These are phyloP conservation scores for Chalcosyrphus nemorum DNA, from an alignment of 2,888 invertebrate species.

Conservation along the genomic window DNA sequence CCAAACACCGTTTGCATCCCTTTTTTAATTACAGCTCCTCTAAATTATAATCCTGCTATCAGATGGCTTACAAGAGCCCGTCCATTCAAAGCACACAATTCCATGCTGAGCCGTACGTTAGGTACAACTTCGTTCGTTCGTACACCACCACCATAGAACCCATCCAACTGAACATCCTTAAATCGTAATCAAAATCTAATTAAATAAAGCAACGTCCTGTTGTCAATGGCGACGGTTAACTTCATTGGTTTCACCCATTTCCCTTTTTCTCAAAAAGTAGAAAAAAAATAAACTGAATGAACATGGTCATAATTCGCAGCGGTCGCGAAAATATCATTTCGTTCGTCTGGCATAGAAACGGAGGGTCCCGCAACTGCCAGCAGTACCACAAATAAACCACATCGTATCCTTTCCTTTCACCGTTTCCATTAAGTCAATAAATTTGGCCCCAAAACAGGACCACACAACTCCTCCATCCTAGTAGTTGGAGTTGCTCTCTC, in stretches of 20 bases:
- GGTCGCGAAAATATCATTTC: conserved; percentile 33
- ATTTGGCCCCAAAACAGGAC: conserved; percentile 8
- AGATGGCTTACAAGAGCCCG: conserved; percentile 20
- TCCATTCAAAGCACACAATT: conserved; percentile 30
- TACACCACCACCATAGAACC: not conserved
- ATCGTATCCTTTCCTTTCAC: conserved; percentile 34
- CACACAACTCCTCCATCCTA: too few relatives aligned
- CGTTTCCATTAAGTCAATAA: conserved; percentile 34
- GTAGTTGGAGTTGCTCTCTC: too few relatives aligned
- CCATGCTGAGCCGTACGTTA: conserved; percentile 1
- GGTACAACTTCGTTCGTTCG: not conserved
- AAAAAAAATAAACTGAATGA: not conserved
- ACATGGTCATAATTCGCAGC: conserved; percentile 44
- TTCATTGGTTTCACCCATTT: conserved; percentile 21
- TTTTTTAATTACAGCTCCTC: conserved; percentile 40
- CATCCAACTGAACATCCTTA: conserved; percentile 29
- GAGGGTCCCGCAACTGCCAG: not conserved
- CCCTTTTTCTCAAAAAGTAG: not conserved
- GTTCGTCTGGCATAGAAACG: not conserved
- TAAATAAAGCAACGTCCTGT: conserved; percentile 38
- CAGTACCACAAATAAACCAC: conserved; percentile 19
- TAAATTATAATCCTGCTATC: conserved; percentile 45
- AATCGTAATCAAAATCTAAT: conserved; percentile 56
- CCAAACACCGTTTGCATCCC: conserved; percentile 12
- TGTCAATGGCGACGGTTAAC: conserved; percentile 13